Base-by-base conservation (phyloP, 2,113 vertebrate genomes). In the Galeopterus variegatus region DNA sequence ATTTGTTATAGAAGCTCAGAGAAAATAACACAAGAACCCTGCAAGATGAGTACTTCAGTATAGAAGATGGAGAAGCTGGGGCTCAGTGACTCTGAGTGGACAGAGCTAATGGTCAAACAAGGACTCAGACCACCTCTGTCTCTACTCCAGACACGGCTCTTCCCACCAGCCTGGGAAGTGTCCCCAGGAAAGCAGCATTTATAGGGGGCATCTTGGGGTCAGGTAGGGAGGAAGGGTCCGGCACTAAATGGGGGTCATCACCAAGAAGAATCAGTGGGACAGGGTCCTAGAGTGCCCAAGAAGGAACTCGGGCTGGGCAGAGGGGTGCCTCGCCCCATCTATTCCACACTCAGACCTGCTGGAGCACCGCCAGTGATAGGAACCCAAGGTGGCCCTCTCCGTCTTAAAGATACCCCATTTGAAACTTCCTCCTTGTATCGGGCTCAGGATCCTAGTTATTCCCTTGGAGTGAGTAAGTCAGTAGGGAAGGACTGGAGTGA, bases 351-450 rank as follows among this genome's bases (percentile, higher is more conserved):
- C 41, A 3, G 23, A 26, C 26, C 36, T 6, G 24, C 31, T 28
- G 18, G 0, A 11, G 7, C 3, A 8, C n/a, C 6, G 15, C 1
- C 10, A 18, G 52, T 19, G 2, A 5, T 14, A 0, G 76, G 45
- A 31, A 10, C 5, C n/a, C 0, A 0, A 23, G 54, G 24, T 10
- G 7, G 50, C n/a, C 2, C 52, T 72, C 28, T 1, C 7, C 62
- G 8, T 21, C 50, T 11, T 41, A 2, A 50, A 31, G 11, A 4
- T 0, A 1, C 64, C 52, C 8, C 0, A 2, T 48, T 26, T 31
- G 33, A 21, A 76, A 36, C 56, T 33, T 45, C 60, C 13, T 50
- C 33, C 33, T 18, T 5, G 24, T 8, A 0, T 8, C 12, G 13
- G 54, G 56, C 84, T 82, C 58, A 3, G 69, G 31, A 11, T 9